Evolutionary conservation across 2,888 invertebrate genomes (phyloP).

Genomic region (Phyllotreta cruciferae): DNA sequence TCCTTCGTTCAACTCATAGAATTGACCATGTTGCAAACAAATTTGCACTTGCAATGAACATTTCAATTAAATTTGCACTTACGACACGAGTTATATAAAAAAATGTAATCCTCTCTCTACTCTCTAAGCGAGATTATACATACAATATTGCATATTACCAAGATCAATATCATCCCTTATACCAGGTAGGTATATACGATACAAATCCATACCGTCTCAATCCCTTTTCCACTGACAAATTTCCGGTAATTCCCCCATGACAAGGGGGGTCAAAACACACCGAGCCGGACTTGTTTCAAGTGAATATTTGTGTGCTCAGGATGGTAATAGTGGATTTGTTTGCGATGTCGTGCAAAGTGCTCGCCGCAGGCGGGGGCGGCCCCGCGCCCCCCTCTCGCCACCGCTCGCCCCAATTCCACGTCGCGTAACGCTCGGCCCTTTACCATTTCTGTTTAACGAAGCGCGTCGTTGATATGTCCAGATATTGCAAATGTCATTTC

Average conservation of each 20-base stretch:
- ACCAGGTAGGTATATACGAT: too few species aligned
- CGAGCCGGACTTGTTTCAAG: constrained; percentile 11
- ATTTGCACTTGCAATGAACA: too few species aligned
- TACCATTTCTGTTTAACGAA: constrained; percentile 41
- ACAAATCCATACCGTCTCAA: too few species aligned
- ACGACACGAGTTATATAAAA: too few species aligned
- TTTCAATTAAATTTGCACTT: too few species aligned
- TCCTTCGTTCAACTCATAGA: too few species aligned
- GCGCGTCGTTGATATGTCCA: constrained; percentile 42
- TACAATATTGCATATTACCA: too few species aligned
- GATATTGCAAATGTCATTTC: constrained; percentile 43
- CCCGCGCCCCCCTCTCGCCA: neutral
- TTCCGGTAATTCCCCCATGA: neutral
- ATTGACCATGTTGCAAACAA: too few species aligned
- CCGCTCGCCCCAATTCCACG: neutral
- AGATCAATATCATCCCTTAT: too few species aligned
- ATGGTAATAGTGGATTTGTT: constrained; percentile 20
- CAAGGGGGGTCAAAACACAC: constrained; percentile 15
- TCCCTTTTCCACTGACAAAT: too few species aligned
- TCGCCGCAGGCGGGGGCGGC: constrained; percentile 22
- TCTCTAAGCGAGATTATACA: too few species aligned
- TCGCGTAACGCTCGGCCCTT: constrained; percentile 1
- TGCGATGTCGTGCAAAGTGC: constrained; percentile 23
- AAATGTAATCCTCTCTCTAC: too few species aligned
- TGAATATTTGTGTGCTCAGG: constrained; percentile 22